These are phyloP conservation scores for Hyla sarda DNA, from an alignment of 2,113 vertebrate genomes.

Conservation along the genomic window DNA sequence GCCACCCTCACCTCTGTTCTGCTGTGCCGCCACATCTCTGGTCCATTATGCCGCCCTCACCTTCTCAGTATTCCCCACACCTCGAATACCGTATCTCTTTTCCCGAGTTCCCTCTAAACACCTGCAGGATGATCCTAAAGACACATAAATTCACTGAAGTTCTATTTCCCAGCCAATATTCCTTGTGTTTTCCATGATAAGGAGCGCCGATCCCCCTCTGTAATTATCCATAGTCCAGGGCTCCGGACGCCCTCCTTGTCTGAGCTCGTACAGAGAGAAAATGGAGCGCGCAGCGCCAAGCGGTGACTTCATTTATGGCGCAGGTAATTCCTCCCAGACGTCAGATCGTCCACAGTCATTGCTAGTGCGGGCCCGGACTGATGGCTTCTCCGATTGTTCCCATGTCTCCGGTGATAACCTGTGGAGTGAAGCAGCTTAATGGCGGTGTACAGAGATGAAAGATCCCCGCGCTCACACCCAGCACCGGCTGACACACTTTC, in stretches of 20 bases:
- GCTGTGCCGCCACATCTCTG: no score
- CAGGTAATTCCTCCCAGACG: constrained; percentile 1
- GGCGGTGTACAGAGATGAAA: background rate
- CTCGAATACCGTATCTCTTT: background rate
- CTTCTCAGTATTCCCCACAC: no score
- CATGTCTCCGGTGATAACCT: background rate
- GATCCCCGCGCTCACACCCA: background rate
- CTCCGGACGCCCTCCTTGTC: no score
- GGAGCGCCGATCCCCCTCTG: background rate
- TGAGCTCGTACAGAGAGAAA: background rate
- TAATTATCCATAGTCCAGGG: background rate
- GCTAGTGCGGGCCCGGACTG: background rate
- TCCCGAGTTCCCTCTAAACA: background rate
- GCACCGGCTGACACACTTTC: background rate
- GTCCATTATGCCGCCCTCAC: no score
- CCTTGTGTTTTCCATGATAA: constrained; percentile 1
- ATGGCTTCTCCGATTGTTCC: background rate
- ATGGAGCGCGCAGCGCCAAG: no score
- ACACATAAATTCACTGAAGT: background rate
- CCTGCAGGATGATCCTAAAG: background rate
- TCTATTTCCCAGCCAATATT: background rate
- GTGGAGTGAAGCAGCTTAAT: background rate
- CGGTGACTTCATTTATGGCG: background rate
- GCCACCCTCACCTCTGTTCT: no score
- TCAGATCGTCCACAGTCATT: background rate